Evolutionary conservation across 2,113 vertebrate genomes (phyloP).

Genomic region (Oxygymnocypris stewartii): DNA sequence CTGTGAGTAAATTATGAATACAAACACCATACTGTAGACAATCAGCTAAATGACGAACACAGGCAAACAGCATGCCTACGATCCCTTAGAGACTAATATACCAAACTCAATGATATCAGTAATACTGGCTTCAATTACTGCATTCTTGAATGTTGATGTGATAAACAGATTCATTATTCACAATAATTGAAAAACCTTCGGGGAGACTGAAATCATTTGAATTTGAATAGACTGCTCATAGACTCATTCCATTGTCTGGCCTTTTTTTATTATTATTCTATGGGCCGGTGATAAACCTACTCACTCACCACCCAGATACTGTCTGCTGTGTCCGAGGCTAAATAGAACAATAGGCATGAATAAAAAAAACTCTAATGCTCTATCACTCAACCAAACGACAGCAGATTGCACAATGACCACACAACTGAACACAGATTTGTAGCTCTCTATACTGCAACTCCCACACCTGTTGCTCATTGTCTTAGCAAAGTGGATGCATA

Average conservation of each 20-base stretch:
- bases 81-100: neutral
- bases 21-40: neutral
- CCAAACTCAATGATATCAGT: neutral
- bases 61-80: neutral
- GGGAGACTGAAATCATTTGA: conserved; percentile 58
- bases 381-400: neutral
- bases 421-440: neutral
- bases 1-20: neutral
- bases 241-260: conserved; percentile 54
- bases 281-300: conserved; percentile 56
- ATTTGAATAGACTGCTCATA: conserved; percentile 61
- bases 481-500: neutral
- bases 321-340: neutral
- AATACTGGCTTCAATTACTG: conserved; percentile 23
- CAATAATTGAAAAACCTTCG: conserved; percentile 62
- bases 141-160: conserved; percentile 47
- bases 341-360: neutral
- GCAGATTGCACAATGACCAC: neutral
- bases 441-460: neutral
- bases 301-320: conserved; percentile 37
- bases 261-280: conserved; percentile 58
- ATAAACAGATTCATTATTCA: conserved; percentile 57
- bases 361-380: neutral
- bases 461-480: conserved; percentile 8
- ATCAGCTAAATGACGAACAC: neutral